Conservation (phyloP, 2,113 vertebrate species). For the Nothobranchius kuhntae region DNA sequence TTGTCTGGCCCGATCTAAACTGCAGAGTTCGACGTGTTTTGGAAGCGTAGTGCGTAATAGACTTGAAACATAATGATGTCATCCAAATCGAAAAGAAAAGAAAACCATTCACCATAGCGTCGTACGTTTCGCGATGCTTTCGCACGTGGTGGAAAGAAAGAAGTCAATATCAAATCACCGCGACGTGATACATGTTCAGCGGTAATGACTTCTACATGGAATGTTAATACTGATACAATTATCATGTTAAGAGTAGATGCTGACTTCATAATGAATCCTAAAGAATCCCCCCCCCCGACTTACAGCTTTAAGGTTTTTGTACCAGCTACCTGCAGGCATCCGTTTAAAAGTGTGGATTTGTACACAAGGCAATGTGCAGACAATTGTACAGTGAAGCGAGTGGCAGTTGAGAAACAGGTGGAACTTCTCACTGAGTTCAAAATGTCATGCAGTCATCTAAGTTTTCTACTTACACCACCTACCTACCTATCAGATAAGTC, state of each 20-base stretch:
- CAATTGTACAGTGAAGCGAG: conserved; percentile 71
- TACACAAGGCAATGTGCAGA: conserved; percentile 71
- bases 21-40: too few species aligned
- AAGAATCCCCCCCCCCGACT: conserved; percentile 45
- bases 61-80: too few species aligned
- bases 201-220: conserved; percentile 58
- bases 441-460: conserved; percentile 71
- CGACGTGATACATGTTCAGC: conserved; percentile 36
- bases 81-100: too few species aligned
- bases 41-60: too few species aligned
- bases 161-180: conserved; percentile 34
- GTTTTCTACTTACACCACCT: conserved; percentile 60
- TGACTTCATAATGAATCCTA: conserved; percentile 30
- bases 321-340: conserved; percentile 56
- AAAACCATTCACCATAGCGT: too few species aligned
- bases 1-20: too few species aligned
- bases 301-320: conserved; percentile 36
- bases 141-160: too few species aligned
- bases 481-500: conserved; percentile 63
- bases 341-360: conserved; percentile 50
- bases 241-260: conserved; percentile 27
- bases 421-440: conserved; percentile 62
- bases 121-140: too few species aligned
- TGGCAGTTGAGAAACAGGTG: conserved; percentile 69
- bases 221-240: conserved; percentile 45